Base-by-base conservation (phyloP, 2,888 invertebrate genomes). In the Xylocampa areola region DNA sequence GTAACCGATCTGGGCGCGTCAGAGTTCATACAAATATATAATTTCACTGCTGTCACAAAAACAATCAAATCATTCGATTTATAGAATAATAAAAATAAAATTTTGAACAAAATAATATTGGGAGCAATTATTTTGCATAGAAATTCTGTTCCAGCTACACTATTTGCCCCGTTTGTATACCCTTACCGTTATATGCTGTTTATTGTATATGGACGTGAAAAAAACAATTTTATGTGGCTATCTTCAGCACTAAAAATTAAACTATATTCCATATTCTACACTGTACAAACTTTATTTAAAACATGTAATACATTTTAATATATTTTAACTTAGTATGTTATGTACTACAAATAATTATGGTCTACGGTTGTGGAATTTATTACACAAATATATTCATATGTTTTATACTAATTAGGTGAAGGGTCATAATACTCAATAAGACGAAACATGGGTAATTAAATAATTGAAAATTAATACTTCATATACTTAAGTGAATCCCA, bases 271-370 rank as follows among this genome's bases (percentile, higher is more conserved):
- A n/a, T 27, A 41, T 30, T 44, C 35, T 65, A 60, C 41, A 39
- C 52, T 53, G 64, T 65, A 58, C 53, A 61, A 61, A 57, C 57
- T 61, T 53, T 65, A 60, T 65, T 58, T 13, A 48, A 53, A 61
- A 57, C 43, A 50, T 44, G 14, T 48, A 50, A 58, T 51, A 58
- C 52, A 49, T 49, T 37, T 29, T 43, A 13, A 27, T 27, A 47
- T 41, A 43, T 41, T 29, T 41, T 30, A 48, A 52, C 13, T 55
- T 29, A 32, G 43, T 57, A 49, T 37, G 21, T 36, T 33, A 58
- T 61, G 37, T 50, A 47, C 37, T 54, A 50, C 39, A 47, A 41
- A 39, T 37, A 40, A 37, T 48, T 47, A 32, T 25, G 10, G 27
- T 47, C 30, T 50, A 53, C 33, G 43, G 50, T 47, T 59, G 45